These are phyloP conservation scores for Drosophila neutralis DNA, from an alignment of 2,888 invertebrate genomes.

Conservation along the genomic window DNA sequence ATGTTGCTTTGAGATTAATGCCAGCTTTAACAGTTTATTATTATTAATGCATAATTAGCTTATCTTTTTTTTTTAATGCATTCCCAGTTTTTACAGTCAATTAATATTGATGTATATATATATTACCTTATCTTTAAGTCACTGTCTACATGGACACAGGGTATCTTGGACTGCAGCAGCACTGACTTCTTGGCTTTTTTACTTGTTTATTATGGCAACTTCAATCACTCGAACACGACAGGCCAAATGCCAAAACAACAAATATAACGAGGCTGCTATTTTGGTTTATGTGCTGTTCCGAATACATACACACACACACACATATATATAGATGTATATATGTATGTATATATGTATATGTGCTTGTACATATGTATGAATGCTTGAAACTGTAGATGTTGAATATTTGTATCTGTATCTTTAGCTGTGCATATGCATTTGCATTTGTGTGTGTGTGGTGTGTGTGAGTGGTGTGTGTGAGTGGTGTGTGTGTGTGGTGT, in stretches of 20 bases:
- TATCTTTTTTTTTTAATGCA: neutral
- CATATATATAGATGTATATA: neutral
- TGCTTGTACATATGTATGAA: neutral
- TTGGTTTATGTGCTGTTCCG: constrained; percentile 24
- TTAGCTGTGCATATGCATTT: neutral
- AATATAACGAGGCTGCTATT: constrained; percentile 48
- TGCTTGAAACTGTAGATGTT: constrained; percentile 27
- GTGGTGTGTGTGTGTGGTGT: neutral
- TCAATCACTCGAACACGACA: constrained; percentile 59
- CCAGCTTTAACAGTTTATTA: neutral
- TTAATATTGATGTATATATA: neutral
- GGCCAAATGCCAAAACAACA: constrained; percentile 50
- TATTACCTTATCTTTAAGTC: too few species aligned
- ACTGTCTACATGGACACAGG: neutral
- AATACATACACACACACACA: neutral
- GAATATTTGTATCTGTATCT: constrained; percentile 17
- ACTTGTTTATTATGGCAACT: constrained; percentile 61
- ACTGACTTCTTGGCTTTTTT: constrained; percentile 11
- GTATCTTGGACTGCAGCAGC: constrained; percentile 5
- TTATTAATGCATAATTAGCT: neutral
- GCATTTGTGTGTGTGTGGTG: neutral
- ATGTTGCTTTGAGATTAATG: neutral
- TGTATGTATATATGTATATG: neutral
- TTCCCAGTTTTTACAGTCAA: neutral
- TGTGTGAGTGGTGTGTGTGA: neutral